Conservation (phyloP, 2,113 vertebrate species). For the Rhinolophus ferrumequinum region DNA sequence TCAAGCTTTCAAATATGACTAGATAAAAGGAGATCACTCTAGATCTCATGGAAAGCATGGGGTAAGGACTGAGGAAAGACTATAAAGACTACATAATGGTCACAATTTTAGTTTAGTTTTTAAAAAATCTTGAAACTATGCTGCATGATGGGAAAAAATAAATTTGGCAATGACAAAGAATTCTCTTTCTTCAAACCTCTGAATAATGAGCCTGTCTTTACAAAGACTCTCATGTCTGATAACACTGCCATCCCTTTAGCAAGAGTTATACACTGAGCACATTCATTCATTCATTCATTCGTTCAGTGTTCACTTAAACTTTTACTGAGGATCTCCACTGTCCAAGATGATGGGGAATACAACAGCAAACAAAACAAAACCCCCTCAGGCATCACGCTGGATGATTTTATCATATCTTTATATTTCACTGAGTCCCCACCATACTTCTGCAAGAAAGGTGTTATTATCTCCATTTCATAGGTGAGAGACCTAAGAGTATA, state of each 20-base stretch:
- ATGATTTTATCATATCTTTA: neutral
- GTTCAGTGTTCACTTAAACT: neutral
- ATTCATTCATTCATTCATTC: neutral
- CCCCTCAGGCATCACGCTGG: rapidly evolving
- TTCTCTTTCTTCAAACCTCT: neutral
- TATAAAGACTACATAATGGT: neutral
- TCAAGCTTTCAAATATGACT: slow-evolving; percentile 13
- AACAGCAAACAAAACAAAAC: neutral
- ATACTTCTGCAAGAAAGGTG: neutral
- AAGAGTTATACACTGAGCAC: neutral
- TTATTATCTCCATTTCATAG: neutral
- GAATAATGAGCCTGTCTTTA: neutral
- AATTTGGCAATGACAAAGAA: neutral
- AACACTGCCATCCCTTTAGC: neutral
- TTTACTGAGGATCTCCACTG: neutral
- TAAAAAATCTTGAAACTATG: neutral
- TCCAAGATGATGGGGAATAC: neutral
- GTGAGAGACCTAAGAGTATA: neutral
- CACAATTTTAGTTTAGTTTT: neutral
- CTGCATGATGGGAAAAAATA: neutral
- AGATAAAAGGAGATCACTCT: neutral
- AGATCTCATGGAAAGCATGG: neutral
- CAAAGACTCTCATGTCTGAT: neutral
- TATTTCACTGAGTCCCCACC: neutral
- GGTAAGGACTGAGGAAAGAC: neutral